These are phyloP conservation scores for Poecilia gillii DNA, from an alignment of 2,797 vertebrate species.

Conservation along the genomic window DNA sequence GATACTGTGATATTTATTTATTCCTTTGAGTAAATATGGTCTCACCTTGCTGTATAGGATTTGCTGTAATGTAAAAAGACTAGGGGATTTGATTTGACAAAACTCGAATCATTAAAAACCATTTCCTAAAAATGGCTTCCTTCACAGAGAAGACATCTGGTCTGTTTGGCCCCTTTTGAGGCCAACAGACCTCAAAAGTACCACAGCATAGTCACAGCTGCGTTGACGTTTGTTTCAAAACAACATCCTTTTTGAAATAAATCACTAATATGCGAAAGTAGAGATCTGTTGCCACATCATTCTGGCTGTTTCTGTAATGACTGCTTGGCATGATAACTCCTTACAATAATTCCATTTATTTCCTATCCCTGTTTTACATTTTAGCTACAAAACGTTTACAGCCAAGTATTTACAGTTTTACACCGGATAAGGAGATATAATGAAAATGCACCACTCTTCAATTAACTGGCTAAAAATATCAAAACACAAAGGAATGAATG, in stretches of 20 bases:
- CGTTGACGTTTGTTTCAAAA: neutral
- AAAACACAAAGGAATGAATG: neutral
- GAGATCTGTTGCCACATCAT: neutral
- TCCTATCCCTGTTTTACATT: neutral
- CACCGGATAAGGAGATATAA: neutral
- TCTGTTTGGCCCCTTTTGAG: too few species aligned
- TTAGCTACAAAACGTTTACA: neutral
- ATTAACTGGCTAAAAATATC: neutral
- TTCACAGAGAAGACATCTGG: too few species aligned
- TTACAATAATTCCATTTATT: neutral
- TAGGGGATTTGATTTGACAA: neutral
- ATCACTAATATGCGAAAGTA: neutral
- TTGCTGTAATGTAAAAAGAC: neutral
- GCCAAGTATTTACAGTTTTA: neutral
- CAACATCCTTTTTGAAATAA: neutral
- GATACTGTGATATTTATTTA: neutral
- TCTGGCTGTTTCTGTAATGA: neutral
- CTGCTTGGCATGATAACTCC: neutral
- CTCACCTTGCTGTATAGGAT: neutral
- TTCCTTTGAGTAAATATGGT: neutral
- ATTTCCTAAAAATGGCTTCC: neutral
- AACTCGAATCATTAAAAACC: neutral
- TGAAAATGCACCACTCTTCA: neutral
- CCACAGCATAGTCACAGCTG: neutral
- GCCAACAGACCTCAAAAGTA: neutral